A percentile compares a stretch with the other conserved stretches of the same genome.
Evolutionary conservation across 2,113 vertebrate genomes (phyloP).

Genomic region (Myodes glareolus): DNA sequence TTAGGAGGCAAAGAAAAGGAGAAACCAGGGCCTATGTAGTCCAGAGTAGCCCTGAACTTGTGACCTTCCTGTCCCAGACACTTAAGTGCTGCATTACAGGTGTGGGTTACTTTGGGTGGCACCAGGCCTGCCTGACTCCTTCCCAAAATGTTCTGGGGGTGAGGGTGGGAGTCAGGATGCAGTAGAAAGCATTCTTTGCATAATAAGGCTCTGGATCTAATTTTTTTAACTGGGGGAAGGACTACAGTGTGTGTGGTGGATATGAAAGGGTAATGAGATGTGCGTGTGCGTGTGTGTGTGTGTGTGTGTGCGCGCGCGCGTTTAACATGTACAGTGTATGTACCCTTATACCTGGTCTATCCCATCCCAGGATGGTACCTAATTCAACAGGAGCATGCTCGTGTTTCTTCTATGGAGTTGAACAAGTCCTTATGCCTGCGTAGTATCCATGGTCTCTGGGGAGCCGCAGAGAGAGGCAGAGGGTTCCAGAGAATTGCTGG

Average conservation of each 20-base stretch:
- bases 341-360: background rate
- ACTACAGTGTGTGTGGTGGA: background rate
- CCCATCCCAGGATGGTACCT: background rate
- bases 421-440: background rate
- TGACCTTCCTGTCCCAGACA: background rate
- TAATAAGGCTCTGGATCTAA: background rate
- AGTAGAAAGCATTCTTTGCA: background rate
- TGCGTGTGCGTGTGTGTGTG: fast-evolving
- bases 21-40: background rate
- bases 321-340: background rate
- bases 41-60: background rate
- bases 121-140: background rate
- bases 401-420: background rate
- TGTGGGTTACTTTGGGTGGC: background rate
- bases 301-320: background rate
- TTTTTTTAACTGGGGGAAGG: background rate
- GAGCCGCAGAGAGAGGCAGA: background rate
- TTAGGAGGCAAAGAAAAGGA: background rate
- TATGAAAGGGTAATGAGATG: too few relatives aligned
- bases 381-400: constrained; percentile 2
- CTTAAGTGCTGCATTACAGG: background rate
- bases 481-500: background rate
- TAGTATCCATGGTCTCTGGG: constrained; percentile 15
- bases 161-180: too few relatives aligned
- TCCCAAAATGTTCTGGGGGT: background rate